Evolutionary conservation across 2,113 vertebrate species (phyloP), one percentile per base, ranked within the genome.

Genomic region (Sphaerodactylus townsendi): DNA sequence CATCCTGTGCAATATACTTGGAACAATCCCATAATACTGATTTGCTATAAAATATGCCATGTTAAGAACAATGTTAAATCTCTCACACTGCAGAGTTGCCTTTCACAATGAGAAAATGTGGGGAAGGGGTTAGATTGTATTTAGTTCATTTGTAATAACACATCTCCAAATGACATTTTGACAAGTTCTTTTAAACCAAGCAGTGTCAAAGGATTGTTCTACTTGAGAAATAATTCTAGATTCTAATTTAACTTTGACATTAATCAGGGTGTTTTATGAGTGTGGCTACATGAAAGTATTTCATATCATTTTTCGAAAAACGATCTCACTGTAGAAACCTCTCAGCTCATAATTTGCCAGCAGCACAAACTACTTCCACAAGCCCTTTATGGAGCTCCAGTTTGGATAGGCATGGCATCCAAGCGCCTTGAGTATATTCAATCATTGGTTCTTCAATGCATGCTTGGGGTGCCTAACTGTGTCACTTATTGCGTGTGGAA

Each of bases 251-350:
- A 90, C 23, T 82, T 92, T n/a, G 62, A 85, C 71, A 39, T n/a
- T 64, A 21, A 82, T 46, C 68, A 70, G 56, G 50, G 35, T 44
- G 37, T 72, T 72, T 46, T 82, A 72, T 41, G 35, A 81, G 1
- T 68, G 2, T 75, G 14, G 77, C 53, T 92, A 59, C 28, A 75
- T 82, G 86, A 90, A 93, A 73, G 81, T 87, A 88, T 84, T 85
- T 88, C 83, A 87, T 59, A 33, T 86, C 73, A 73, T 68, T 94
- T 95, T 66, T 92, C n/a, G 89, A 93, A 87, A 77, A 91, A n/a
- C n/a, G n/a, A 78, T 92, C 85, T 71, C 41, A 75, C 89, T 66
- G 82, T 73, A 50, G 89, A 82, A 93, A 91, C 83, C 77, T 86
- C 89, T 90, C 84, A 1, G 44, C 79, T 88, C 82, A 78, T 86